Evolutionary conservation across 2,113 vertebrate genomes (phyloP).

Genomic region (Rhabdomys dilectus): DNA sequence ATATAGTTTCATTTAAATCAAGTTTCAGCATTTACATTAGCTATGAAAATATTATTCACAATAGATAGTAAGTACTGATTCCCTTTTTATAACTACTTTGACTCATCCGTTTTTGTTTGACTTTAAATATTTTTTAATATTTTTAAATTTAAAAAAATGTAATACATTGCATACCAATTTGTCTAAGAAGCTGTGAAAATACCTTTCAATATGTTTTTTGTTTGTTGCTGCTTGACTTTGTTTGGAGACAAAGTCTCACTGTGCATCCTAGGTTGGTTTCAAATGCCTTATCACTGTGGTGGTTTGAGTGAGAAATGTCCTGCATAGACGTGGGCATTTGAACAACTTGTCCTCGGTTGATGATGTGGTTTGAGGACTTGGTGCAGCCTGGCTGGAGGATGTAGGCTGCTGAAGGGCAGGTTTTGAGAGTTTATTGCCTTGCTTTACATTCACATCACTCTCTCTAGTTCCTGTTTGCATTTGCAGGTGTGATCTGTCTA

Average conservation of each 20-base stretch:
- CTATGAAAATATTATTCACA: conserved; percentile 34
- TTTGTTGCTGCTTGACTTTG: background rate
- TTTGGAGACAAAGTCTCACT: background rate
- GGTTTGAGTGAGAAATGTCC: background rate
- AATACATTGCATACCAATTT: background rate
- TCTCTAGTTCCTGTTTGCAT: background rate
- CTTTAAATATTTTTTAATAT: background rate
- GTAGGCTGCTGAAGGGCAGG: background rate
- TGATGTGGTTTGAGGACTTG: background rate
- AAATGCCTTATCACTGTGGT: background rate
- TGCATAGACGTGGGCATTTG: background rate
- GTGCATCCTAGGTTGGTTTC: background rate
- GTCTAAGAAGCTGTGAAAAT: conserved; percentile 34
- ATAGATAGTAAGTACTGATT: conserved; percentile 2
- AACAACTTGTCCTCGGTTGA: background rate
- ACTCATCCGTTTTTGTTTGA: background rate
- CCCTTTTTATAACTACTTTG: background rate
- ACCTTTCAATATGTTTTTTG: background rate
- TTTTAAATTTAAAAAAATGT: conserved; percentile 5
- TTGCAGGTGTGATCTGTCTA: background rate
- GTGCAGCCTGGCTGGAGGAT: background rate
- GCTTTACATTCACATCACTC: background rate
- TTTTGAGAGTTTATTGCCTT: no score
- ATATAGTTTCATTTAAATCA: background rate
- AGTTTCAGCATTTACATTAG: conserved; percentile 18